Conservation (phyloP, 92 coral and sea anemone species). For the Palythoa caribaeorum region DNA sequence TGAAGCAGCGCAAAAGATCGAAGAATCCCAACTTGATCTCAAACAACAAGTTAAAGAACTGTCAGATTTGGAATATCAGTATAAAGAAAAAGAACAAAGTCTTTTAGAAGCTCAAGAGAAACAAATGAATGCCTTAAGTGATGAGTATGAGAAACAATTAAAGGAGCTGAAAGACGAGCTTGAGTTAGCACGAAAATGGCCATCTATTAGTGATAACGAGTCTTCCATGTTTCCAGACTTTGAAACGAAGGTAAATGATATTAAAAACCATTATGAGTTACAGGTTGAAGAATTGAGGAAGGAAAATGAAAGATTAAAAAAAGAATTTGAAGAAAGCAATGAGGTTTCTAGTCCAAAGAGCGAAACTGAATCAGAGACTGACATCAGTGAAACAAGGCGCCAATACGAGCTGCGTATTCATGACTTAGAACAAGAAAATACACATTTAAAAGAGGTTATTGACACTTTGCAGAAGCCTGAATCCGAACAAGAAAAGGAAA, state of each 20-base stretch:
- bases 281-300: slow-evolving; percentile 59
- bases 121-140: slow-evolving; percentile 74
- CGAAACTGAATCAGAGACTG: slow-evolving; percentile 67
- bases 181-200: slow-evolving; percentile 73
- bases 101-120: slow-evolving; percentile 76
- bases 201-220: slow-evolving; percentile 44
- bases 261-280: slow-evolving; percentile 78
- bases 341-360: slow-evolving; percentile 21
- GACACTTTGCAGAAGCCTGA: slow-evolving; percentile 36
- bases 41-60: slow-evolving; percentile 70
- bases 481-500: slow-evolving; percentile 60
- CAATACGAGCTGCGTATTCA: slow-evolving; percentile 78
- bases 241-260: slow-evolving; percentile 80
- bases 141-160: slow-evolving; percentile 81
- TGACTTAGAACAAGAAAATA: slow-evolving; percentile 43
- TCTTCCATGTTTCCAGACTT: slow-evolving; percentile 55
- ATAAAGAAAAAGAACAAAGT: slow-evolving; percentile 73
- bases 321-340: slow-evolving; percentile 3
- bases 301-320: slow-evolving; percentile 35
- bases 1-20: slow-evolving; percentile 93
- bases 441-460: slow-evolving; percentile 21
- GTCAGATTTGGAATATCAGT: slow-evolving; percentile 61
- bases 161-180: slow-evolving; percentile 84
- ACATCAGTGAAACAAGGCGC: slow-evolving; percentile 73
- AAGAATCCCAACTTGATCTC: slow-evolving; percentile 75